These are phyloP conservation scores for Mizuhopecten yessoensis DNA, from an alignment of 1,140 invertebrate species.

Conservation along the genomic window DNA sequence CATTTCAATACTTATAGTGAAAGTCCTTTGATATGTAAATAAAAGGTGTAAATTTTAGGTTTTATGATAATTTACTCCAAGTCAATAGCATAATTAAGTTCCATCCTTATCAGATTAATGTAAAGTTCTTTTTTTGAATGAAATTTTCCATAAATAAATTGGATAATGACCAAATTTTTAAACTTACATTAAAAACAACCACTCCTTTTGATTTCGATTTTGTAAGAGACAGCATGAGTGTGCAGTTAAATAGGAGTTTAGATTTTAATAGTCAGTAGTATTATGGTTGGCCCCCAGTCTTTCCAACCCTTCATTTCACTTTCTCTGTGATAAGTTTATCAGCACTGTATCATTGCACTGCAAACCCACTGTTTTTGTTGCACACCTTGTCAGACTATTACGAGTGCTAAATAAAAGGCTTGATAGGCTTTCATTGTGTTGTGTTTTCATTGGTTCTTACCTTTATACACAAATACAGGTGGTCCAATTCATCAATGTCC, in stretches of 20 bases:
- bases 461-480: too few relatives aligned
- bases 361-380: not conserved
- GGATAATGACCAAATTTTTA: too few relatives aligned
- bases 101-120: too few relatives aligned
- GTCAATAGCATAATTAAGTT: too few relatives aligned
- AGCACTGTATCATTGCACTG: constrained; percentile 1
- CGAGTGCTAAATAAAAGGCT: constrained; percentile 38
- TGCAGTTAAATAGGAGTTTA: constrained; percentile 36
- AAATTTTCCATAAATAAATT: too few relatives aligned
- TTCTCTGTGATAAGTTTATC: not conserved
- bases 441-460: not conserved
- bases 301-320: not conserved
- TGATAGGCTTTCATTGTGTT: not conserved
- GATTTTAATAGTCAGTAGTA: not conserved
- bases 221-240: not conserved
- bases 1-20: not conserved
- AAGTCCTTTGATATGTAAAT: not conserved
- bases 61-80: not conserved
- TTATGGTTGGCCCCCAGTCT: not conserved
- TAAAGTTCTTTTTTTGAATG: too few relatives aligned
- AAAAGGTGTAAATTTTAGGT: too few relatives aligned
- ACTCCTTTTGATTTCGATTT: not conserved
- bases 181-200: not conserved
- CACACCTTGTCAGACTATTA: constrained; percentile 30
- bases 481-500: too few relatives aligned